Base-by-base conservation (phyloP, 2,113 vertebrate genomes). In the Ia io region DNA sequence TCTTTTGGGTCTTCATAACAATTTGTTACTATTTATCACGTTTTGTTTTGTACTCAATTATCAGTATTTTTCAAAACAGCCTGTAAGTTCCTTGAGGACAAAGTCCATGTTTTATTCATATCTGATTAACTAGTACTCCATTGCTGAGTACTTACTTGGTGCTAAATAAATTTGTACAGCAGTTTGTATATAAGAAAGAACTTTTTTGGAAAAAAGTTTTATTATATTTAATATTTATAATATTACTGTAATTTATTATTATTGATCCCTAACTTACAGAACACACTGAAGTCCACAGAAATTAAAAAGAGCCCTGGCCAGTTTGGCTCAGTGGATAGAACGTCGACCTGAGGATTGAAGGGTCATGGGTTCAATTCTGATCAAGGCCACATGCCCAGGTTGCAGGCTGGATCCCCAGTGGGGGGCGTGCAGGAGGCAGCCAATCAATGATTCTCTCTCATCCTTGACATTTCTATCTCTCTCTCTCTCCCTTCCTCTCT, bases 161-260 rank as follows among this genome's bases (percentile, higher is more conserved):
- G 37, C 20, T 82, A 95, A 90, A 70, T 71, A 78, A 92, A 44
- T 91, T 70, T 85, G 4, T 44, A 30, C 17, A 40, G 3, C 14
- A 89, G 87, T 79, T 85, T 94, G 76, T 59, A 71, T 56, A 28
- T 83, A 91, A 71, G 53, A 74, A 74, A 90, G 3, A 71, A 63
- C 3, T 17, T 70, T 84, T 84, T 51, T 2, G 76, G 17, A 84
- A 63, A 63, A 1, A 92, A 79, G 44, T 65, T 77, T 89, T 40
- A n/a, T 89, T 4, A 40, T 42, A 40, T 80, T 93, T 70, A 47
- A 56, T 53, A 77, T 6, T 73, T 18, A 74, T 2, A 88, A 3
- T 88, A 74, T 76, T 5, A 2, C 23, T 79, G 0, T 69, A 84
- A 91, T 1, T 5, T 51, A 47, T 84, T 86, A 93, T 70, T 70